A percentile compares a stretch with the other conserved stretches of the same genome.
Evolutionary conservation across 1,140 invertebrate genomes (phyloP).

Genomic region (Phthorimaea operculella): DNA sequence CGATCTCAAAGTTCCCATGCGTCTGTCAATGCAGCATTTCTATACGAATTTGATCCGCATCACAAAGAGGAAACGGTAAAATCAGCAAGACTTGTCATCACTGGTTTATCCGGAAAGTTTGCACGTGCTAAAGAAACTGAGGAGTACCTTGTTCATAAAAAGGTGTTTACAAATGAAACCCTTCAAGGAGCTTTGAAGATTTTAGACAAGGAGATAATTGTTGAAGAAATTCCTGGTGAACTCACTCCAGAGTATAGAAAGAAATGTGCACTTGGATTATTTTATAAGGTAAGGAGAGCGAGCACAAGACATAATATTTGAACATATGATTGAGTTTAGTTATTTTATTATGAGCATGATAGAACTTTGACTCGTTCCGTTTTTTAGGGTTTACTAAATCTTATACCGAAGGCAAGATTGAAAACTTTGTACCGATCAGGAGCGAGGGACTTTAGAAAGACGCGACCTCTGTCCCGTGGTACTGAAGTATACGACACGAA

Average conservation of each 20-base stretch:
- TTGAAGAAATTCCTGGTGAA: constrained; percentile 71
- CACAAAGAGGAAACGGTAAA: constrained; percentile 31
- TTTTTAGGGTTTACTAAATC: constrained; percentile 27
- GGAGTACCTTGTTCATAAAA: constrained; percentile 67
- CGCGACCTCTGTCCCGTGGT: constrained; percentile 71
- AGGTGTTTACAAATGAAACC: constrained; percentile 58
- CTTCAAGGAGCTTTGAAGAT: constrained; percentile 69
- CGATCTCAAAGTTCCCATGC: constrained; percentile 78
- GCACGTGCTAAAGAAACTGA: constrained; percentile 76
- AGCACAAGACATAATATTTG: not conserved
- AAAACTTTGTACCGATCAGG: constrained; percentile 33
- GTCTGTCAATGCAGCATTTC: constrained; percentile 77
- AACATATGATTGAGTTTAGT: not conserved
- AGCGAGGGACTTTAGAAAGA: constrained; percentile 50
- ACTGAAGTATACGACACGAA: constrained; percentile 74
- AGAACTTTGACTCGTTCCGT: no score
- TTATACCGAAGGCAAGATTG: constrained; percentile 23
- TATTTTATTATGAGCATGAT: no score
- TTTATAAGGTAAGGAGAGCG: constrained; percentile 79
- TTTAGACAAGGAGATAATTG: constrained; percentile 72
- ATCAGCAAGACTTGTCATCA: constrained; percentile 69
- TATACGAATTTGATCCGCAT: constrained; percentile 68
- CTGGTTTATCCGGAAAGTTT: constrained; percentile 74
- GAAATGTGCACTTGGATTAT: constrained; percentile 70
- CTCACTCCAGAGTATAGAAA: constrained; percentile 73